phyloP scores from a whole-genome alignment of 2,797 vertebrate species.

The Macropodus opercularis region DNA sequence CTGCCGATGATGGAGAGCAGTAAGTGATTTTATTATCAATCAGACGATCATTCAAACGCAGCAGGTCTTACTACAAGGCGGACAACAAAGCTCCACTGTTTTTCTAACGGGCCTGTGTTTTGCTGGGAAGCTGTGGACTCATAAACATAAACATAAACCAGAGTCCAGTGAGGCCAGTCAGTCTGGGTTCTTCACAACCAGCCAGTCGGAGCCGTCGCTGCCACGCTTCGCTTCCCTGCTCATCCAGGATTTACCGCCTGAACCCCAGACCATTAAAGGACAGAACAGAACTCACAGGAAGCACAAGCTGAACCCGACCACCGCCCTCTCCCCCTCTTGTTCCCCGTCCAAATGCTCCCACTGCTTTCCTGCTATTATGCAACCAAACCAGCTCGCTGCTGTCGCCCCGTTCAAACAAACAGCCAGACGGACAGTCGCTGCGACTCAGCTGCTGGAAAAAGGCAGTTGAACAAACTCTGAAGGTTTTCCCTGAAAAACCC shows the following conservation, averaged over 20 bases:
- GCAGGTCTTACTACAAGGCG: no score
- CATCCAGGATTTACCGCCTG: neutral
- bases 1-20: no score
- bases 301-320: neutral
- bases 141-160: no score
- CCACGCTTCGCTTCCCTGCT: no score
- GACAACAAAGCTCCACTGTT: no score
- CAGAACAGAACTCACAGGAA: neutral
- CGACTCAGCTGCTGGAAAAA: constrained; percentile 9
- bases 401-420: constrained; percentile 50
- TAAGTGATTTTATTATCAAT: no score
- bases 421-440: constrained; percentile 18
- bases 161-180: no score
- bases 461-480: constrained; percentile 28
- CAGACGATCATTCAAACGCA: no score
- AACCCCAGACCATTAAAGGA: neutral
- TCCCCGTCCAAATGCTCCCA: constrained; percentile 49
- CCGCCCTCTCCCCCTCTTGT: neutral
- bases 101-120: neutral
- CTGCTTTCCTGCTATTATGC: constrained; percentile 68
- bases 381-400: constrained; percentile 33
- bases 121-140: constrained; percentile 13
- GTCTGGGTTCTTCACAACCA: no score
- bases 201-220: neutral
- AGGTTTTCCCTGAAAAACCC: constrained; percentile 16